Percentiles rank a stretch among this genome's conserved stretches.
Conservation (phyloP, 35 echinoderm and acorn worm species). For the Anneissia japonica region DNA sequence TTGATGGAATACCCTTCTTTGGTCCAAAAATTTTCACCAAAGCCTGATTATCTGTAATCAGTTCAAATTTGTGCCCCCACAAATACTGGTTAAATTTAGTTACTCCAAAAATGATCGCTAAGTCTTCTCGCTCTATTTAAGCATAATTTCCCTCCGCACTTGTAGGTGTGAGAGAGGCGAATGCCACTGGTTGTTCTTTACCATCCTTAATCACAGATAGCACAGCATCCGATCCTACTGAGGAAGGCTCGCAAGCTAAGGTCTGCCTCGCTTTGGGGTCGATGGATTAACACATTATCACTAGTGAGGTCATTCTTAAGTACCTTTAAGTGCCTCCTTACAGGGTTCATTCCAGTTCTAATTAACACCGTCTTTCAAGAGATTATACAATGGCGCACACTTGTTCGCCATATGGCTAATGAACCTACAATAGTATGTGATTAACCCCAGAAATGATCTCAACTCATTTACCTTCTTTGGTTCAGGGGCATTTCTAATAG, state of each 20-base stretch:
- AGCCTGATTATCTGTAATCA: neutral
- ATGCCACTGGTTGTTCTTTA: neutral
- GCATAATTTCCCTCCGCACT: constrained; percentile 21
- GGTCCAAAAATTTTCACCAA: constrained; percentile 45
- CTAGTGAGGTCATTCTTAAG: too few species aligned
- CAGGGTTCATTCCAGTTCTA: too few species aligned
- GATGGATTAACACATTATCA: too few species aligned
- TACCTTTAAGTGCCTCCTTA: too few species aligned
- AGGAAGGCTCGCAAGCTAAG: neutral
- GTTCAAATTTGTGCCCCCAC: neutral
- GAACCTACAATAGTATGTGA: too few species aligned
- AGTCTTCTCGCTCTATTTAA: neutral
- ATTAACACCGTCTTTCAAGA: too few species aligned
- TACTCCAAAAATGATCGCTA: constrained; percentile 15
- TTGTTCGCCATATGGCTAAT: too few species aligned
- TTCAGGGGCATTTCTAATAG: too few species aligned
- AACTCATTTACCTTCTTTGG: too few species aligned
- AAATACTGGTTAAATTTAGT: constrained; percentile 1
- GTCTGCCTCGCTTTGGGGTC: too few species aligned
- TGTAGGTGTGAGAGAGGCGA: neutral
- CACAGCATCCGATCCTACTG: neutral
- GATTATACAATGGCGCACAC: too few species aligned
- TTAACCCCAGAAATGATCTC: too few species aligned
- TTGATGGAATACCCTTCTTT: constrained; percentile 48
- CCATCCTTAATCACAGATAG: neutral